Percentiles rank a stretch among this genome's conserved stretches.
Conservation (phyloP, 2,113 vertebrate species). For the Struthio camelus region DNA sequence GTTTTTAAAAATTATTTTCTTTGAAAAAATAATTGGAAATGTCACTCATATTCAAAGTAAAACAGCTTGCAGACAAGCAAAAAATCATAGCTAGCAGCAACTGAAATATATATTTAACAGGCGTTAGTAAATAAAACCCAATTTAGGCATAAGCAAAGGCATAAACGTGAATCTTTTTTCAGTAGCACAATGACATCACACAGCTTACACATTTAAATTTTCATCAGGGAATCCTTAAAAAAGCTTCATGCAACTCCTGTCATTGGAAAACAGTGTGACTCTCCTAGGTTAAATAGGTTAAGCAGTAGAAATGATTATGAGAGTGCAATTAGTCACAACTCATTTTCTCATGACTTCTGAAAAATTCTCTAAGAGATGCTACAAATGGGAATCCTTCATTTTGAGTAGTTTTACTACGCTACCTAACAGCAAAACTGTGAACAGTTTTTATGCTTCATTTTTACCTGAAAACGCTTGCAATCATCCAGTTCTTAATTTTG, state of each 20-base stretch:
- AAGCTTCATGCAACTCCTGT: neutral
- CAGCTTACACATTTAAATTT: neutral
- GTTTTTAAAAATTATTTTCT: neutral
- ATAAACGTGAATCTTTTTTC: neutral
- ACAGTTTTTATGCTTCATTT: neutral
- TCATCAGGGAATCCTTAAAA: neutral
- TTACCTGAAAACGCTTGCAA: neutral
- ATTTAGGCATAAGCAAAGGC: neutral
- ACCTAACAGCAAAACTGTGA: neutral
- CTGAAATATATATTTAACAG: neutral
- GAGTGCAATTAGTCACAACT: neutral
- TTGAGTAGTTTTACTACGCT: neutral
- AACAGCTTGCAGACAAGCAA: neutral
- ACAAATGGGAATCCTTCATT: neutral
- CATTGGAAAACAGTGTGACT: neutral
- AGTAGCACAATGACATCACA: neutral
- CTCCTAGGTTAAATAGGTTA: neutral
- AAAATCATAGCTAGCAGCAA: neutral
- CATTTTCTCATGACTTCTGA: neutral
- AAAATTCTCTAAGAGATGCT: neutral
- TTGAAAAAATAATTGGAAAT: neutral
- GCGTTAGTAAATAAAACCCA: neutral
- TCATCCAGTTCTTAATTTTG: neutral
- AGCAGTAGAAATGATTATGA: neutral
- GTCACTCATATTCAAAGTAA: neutral